Conservation (phyloP, 2,888 invertebrate genomes). For the Heliconius charithonia region DNA sequence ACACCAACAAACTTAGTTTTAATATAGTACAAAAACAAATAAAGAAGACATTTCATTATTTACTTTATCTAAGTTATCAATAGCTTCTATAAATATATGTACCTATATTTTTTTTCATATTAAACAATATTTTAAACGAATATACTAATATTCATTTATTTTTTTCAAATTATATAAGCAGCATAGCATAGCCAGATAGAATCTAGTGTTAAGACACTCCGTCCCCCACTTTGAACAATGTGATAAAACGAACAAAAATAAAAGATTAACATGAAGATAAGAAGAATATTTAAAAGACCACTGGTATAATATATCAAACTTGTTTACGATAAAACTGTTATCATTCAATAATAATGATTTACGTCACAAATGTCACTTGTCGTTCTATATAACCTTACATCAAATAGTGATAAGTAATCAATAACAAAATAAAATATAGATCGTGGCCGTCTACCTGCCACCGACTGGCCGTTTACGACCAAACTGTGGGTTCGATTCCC, state of each 20-base stretch:
- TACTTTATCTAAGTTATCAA: too few species aligned
- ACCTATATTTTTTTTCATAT: too few species aligned
- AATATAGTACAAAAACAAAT: neutral
- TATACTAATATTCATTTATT: neutral
- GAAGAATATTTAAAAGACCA: neutral
- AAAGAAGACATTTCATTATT: neutral
- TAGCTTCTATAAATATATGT: too few species aligned
- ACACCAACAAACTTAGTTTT: neutral
- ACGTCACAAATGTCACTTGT: neutral
- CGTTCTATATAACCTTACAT: neutral
- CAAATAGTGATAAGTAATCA: neutral
- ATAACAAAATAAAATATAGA: neutral
- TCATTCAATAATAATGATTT: neutral
- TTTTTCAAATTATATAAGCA: neutral
- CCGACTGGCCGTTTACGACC: too few species aligned
- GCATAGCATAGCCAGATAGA: too few species aligned
- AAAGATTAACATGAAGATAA: neutral
- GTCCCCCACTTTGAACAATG: neutral
- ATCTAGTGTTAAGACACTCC: neutral
- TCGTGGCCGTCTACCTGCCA: too few species aligned
- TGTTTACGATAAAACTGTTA: conserved; percentile 1
- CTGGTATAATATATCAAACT: neutral
- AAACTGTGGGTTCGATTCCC: too few species aligned
- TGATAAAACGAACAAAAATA: neutral
- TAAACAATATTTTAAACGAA: neutral